Base-by-base conservation (phyloP, 2,797 vertebrate genomes). In the Orestias chungarensis region DNA sequence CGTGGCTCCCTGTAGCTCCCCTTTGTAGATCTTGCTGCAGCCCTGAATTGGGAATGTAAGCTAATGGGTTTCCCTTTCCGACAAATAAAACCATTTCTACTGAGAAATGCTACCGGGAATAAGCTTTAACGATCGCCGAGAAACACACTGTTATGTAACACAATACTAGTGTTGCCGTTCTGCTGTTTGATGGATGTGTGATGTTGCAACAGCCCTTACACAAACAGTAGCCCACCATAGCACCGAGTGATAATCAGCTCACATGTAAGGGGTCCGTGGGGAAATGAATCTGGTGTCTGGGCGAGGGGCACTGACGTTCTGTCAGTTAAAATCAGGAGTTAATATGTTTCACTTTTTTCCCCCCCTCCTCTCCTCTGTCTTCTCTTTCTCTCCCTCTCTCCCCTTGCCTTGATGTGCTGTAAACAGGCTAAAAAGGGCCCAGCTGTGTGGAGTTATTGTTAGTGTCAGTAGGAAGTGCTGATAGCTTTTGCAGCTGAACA, bases 401-500 rank as follows among this genome's bases (percentile, higher is more conserved):
- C 86, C 82, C 82, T 91, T 68, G 91, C 94, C 94, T 94, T 95
- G 93, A 95, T 95, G 93, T 94, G 95, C 93, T 93, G 95, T 94
- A 95, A 95, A 95, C 95, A 95, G 93, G 94, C 94, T 95, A 92
- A 94, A 93, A 93, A 93, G 94, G 92, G 93, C 94, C 95, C 95
- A 95, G 95, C 95, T 95, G 95, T 95, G 94, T 93, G 92, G 93
- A 94, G 95, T 95, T 95, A 95, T 95, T 95, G 95, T 95, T 95
- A 93, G 93, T 94, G 95, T 95, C 94, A 94, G 94, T 95, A 95
- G 95, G 95, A 95, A 95, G 94, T 94, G 93, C 93, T 95, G 94
- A 95, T 95, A 95, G 95, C 94, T 95, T 95, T 95, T 93, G 95
- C 94, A 95, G 95, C 94, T 94, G 95, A 95, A 95, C 95, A 95